Conservation (phyloP, 2,888 invertebrate species). For the Alcis repandata region DNA sequence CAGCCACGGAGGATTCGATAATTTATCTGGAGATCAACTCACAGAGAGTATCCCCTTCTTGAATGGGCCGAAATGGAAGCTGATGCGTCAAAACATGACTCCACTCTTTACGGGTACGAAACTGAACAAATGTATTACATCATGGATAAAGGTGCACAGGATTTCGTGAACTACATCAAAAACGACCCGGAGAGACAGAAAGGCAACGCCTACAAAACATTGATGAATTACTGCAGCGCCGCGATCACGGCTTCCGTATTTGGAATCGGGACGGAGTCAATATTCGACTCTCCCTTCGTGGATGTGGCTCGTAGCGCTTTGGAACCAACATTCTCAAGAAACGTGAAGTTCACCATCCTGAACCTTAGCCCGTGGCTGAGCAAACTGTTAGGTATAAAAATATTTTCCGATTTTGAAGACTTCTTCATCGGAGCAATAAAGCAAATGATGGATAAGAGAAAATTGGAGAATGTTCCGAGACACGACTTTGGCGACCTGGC, state of each 20-base stretch:
- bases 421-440: conserved; percentile 67
- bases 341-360: conserved; percentile 34
- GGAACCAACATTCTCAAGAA: conserved; percentile 38
- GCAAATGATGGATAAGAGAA: conserved; percentile 57
- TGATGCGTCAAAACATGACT: conserved; percentile 67
- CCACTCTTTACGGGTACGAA: conserved; percentile 69
- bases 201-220: conserved; percentile 47
- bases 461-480: conserved; percentile 56
- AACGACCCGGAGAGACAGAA: conserved; percentile 48
- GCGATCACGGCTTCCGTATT: conserved; percentile 10
- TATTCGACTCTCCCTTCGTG: conserved; percentile 57
- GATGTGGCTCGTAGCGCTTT: conserved; percentile 50
- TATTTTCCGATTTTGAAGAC: conserved; percentile 60
- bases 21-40: conserved; percentile 55
- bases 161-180: conserved; percentile 59
- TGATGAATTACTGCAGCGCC: conserved; percentile 58
- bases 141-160: conserved; percentile 62
- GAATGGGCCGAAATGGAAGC: conserved; percentile 65
- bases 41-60: conserved; percentile 61
- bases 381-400: conserved; percentile 52
- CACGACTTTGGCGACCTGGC: conserved; percentile 70
- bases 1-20: conserved; percentile 55
- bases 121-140: conserved; percentile 71
- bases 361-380: conserved; percentile 44
- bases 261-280: conserved; percentile 2